Evolutionary conservation across 2,888 invertebrate genomes (phyloP).

Genomic region (Cristatella mucedo): DNA sequence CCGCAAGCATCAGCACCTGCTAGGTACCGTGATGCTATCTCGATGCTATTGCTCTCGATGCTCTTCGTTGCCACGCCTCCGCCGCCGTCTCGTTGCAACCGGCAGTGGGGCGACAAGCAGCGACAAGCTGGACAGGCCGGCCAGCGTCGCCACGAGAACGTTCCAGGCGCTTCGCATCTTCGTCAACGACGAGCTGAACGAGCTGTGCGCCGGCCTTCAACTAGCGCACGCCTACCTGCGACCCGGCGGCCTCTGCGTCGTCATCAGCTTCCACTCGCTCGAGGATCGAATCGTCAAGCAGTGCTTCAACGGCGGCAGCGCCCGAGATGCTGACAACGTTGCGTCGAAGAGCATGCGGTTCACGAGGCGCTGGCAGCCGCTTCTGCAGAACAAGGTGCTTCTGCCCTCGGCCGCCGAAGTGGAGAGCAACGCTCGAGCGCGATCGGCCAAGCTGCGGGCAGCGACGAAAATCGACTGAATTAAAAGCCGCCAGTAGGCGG

Average conservation of each 20-base stretch:
- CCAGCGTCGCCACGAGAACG: constrained; percentile 73
- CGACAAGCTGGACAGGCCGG: constrained; percentile 57
- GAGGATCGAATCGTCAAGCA: constrained; percentile 85
- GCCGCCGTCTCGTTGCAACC: background rate
- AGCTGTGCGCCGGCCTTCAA: constrained; percentile 71
- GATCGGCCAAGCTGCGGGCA: constrained; percentile 74
- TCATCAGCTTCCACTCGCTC: constrained; percentile 75
- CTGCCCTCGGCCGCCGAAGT: constrained; percentile 58
- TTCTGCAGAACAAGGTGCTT: constrained; percentile 54
- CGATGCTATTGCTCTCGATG: constrained; percentile 8
- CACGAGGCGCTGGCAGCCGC: no score
- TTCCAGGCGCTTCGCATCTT: constrained; percentile 86
- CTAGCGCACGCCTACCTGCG: constrained; percentile 58
- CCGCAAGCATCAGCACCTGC: background rate
- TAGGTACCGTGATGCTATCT: background rate
- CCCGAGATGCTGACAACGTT: constrained; percentile 41
- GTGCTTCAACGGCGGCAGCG: constrained; percentile 59
- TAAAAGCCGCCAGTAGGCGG: no score
- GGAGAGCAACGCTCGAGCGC: constrained; percentile 59
- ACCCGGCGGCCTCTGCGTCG: constrained; percentile 58
- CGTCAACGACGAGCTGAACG: constrained; percentile 87
- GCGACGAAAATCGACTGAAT: no score
- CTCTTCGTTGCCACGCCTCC: background rate
- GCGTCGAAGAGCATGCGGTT: no score
- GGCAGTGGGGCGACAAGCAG: no score